A percentile compares a stretch with the other conserved stretches of the same genome.
Conservation (phyloP, 2,888 invertebrate genomes). For the Hirtodrosophila confusa region DNA sequence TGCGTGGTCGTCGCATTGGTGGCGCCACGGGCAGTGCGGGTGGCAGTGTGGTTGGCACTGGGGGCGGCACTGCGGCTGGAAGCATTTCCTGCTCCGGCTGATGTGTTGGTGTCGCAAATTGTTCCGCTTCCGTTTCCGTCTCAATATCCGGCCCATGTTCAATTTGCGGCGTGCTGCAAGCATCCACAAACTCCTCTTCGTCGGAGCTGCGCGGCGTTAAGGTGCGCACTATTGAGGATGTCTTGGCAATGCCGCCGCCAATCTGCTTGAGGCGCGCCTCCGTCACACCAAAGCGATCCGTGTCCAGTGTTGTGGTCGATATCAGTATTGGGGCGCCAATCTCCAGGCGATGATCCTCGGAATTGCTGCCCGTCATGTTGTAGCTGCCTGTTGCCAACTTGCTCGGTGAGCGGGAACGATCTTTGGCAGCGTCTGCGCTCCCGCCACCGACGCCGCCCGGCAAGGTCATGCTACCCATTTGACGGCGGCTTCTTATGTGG, state of each 20-base stretch:
- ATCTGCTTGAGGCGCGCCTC: slow-evolving; percentile 77
- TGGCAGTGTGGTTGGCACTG: slow-evolving; percentile 1
- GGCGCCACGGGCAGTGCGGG: slow-evolving; percentile 21
- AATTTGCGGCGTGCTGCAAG: slow-evolving; percentile 72
- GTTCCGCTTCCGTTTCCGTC: slow-evolving; percentile 34
- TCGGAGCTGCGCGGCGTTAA: slow-evolving; percentile 80
- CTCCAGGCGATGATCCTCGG: slow-evolving; percentile 83
- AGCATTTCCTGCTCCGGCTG: slow-evolving; percentile 37
- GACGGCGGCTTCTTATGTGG: slow-evolving; percentile 80
- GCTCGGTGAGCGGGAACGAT: slow-evolving; percentile 66
- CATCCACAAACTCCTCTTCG: slow-evolving; percentile 83
- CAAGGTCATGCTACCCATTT: slow-evolving; percentile 74
- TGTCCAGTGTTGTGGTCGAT: slow-evolving; percentile 83
- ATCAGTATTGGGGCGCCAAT: slow-evolving; percentile 84
- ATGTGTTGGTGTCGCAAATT: slow-evolving; percentile 43
- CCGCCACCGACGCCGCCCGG: slow-evolving; percentile 47
- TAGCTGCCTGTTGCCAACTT: slow-evolving; percentile 82
- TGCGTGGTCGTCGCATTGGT: slow-evolving; percentile 38
- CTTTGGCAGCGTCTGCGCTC: slow-evolving; percentile 31
- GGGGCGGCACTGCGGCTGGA: slow-evolving; percentile 8
- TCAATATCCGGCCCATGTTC: slow-evolving; percentile 23
- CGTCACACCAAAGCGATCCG: slow-evolving; percentile 81
- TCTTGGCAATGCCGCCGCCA: slow-evolving; percentile 77
- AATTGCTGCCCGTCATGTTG: slow-evolving; percentile 83
- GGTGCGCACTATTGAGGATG: slow-evolving; percentile 56